Evolutionary conservation across 1,140 invertebrate species (phyloP).

Genomic region (Coptotermes formosanus): DNA sequence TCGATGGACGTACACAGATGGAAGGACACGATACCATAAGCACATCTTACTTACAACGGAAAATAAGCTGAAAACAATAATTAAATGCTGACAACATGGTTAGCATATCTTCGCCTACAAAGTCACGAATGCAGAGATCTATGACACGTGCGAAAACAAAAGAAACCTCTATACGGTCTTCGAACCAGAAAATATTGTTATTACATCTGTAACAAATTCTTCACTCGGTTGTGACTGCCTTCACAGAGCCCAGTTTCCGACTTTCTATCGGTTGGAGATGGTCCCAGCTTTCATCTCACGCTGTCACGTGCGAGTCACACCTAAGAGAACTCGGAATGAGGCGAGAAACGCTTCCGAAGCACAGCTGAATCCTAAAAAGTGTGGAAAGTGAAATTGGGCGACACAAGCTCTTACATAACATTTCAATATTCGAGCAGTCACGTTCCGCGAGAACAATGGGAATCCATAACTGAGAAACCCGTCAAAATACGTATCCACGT

Average conservation of each 20-base stretch:
- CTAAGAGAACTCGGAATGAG: not conserved
- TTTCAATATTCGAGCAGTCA: not conserved
- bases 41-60: too few species aligned
- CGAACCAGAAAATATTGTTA: not conserved
- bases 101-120: too few species aligned
- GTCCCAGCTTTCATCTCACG: not conserved
- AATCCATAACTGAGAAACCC: not conserved
- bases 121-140: too few species aligned
- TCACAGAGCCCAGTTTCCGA: not conserved
- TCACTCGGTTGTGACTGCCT: not conserved
- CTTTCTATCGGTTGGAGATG: not conserved
- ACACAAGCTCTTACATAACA: not conserved
- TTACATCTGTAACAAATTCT: not conserved
- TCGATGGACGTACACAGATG: too few species aligned
- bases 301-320: constrained; percentile 7
- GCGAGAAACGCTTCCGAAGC: constrained; percentile 8
- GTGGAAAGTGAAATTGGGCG: not conserved
- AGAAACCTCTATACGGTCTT: not conserved
- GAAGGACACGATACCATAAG: too few species aligned
- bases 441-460: not conserved
- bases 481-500: not conserved
- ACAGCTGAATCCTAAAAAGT: not conserved
- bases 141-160: too few species aligned
- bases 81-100: too few species aligned
- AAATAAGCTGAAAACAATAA: too few species aligned